Base-by-base conservation (phyloP, 2,888 invertebrate genomes). In the Agonopterix alstromeriana region DNA sequence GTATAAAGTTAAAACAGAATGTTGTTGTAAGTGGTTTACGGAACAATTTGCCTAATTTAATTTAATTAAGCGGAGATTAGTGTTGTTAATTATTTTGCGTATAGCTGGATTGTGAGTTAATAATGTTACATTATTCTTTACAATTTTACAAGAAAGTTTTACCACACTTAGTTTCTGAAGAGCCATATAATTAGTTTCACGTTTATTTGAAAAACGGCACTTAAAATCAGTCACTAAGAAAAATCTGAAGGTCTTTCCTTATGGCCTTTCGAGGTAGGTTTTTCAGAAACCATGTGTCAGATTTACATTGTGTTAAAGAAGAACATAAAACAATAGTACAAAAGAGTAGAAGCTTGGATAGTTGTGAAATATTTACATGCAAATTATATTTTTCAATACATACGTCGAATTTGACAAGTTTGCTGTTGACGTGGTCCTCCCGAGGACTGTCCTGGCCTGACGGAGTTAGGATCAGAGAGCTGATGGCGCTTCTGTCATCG, bases 401-500 rank as follows among this genome's bases (percentile, higher is more conserved):
- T 80, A 91, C 91, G 79, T 91, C 90, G 65, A 91, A 90, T 67
- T 91, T 89, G 63, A 90, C 82, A 58, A 89, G 85, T 76, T 89
- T 89, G 64, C 77, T 80, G 45, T 70, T 78, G 55, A 89, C 85
- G 46, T 77, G 73, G 52, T 87, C 85, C 50, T 86, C 81, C 54
- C 86, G 67, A 1, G 86, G 85, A 55, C 83, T 86, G 61, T 77
- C 75, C 54, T 77, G 85, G 48, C 82, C 82, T 10, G 85, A 77
- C 10, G 85, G 81, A 17, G 84, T 72, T 46, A 87, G 79, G 46
- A 86, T 85, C 40, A 89, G 77, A 2, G 89, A 90, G 61, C 89
- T 89, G 57, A 93, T 90, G 62, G 92, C 92, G 58, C 92, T 92
- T 54, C 92, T 88, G 63, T 93, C 93, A 59, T 94, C 94, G 58